Base-by-base conservation (phyloP, 1,140 invertebrate genomes). In the Drosophila sulfurigaster region DNA sequence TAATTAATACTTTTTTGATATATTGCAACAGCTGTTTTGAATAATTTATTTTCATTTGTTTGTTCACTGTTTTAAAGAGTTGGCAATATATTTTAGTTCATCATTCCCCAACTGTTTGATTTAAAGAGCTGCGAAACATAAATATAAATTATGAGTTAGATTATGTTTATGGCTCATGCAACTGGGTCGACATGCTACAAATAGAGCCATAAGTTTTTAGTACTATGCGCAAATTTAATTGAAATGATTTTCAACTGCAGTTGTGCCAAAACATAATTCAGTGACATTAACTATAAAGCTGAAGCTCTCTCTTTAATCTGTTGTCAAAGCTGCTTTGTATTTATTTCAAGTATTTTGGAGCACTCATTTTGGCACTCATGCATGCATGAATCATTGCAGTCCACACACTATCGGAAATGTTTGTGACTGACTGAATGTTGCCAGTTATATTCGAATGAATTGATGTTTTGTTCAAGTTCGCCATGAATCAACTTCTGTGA, bases 151-250 rank as follows among this genome's bases (percentile, higher is more conserved):
- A 57, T 67, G 70, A 58, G 70, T 35, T 43, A 49, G 63, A 73
- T 73, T 73, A 73, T 66, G 63, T 67, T 58, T 51, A 59, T 67
- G 46, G 63, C 70, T 35, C 41, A 52, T 59, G 38, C 68, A 64
- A 64, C 51, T 64, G 60, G 59, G 58, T 57, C 62, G 41, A 30
- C 20, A 16, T 13, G 35, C 45, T 57, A 25, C 66, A 69, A 59
- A 52, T 67, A 63, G 35, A 25, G 25, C 63, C 35, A 66, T 73
- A 52, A 52, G 13, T 49, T 41, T 63, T 66, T 46, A 64, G 54
- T 71, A 46, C 41, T 58, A 49, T 49, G 15, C 15, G 32, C 43
- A 65, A 35, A n/a, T 65, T 72, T 72, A 57, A 65, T 72, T 65
- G 41, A 57, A 57, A 49, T 72, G 28, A 41, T 59, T 68, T 58